Evolutionary conservation across 2,113 vertebrate genomes (phyloP).

Genomic region (Lepus europaeus): DNA sequence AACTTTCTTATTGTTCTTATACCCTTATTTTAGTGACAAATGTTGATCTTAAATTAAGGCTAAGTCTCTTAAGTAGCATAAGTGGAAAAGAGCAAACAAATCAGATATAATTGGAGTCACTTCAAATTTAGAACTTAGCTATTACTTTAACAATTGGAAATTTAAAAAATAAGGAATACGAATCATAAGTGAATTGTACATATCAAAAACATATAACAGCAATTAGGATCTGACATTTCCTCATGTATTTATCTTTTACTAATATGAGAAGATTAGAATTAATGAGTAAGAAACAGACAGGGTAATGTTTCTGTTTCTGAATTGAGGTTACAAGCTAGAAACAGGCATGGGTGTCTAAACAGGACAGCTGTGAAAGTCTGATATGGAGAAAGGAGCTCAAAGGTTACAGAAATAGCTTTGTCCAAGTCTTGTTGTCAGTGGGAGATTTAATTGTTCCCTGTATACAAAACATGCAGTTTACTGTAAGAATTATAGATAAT

Average conservation of each 20-base stretch:
- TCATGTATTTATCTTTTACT: constrained; percentile 34
- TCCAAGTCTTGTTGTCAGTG: not conserved
- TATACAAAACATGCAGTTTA: not conserved
- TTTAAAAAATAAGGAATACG: constrained; percentile 31
- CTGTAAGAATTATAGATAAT: not conserved
- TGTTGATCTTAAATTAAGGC: constrained; percentile 22
- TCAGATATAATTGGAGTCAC: not conserved
- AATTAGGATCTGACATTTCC: constrained; percentile 31
- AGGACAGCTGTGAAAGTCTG: not conserved
- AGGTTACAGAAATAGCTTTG: not conserved
- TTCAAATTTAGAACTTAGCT: constrained; percentile 37
- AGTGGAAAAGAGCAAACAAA: not conserved
- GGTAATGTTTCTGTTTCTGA: not conserved
- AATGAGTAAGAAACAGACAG: constrained; percentile 1
- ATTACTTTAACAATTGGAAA: not conserved
- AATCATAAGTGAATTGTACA: not conserved
- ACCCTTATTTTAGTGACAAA: constrained; percentile 1
- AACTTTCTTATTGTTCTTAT: not conserved
- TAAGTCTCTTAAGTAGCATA: not conserved
- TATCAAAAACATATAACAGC: not conserved
- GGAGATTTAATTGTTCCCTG: not conserved
- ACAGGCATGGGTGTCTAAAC: not conserved
- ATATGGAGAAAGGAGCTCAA: not conserved
- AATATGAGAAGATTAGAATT: constrained; percentile 9
- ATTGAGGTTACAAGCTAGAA: not conserved